phyloP scores from a whole-genome alignment of 2,888 invertebrate species.

The Drosophila meridiana region DNA sequence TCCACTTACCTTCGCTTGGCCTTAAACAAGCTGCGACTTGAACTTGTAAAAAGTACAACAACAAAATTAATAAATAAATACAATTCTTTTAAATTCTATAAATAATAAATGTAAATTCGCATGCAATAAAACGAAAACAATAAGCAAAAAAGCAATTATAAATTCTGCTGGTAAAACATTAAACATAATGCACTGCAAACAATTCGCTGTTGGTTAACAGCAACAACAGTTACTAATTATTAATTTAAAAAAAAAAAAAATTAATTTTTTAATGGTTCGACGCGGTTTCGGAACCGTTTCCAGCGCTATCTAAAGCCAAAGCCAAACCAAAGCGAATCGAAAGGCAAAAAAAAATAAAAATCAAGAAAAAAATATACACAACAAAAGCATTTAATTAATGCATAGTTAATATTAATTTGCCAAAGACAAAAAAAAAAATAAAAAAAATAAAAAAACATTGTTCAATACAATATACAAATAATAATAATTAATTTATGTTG shows the following conservation, averaged over 20 bases:
- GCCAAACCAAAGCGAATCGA: constrained; percentile 26
- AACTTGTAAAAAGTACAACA: constrained; percentile 35
- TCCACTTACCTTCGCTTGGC: constrained; percentile 18
- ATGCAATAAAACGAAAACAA: constrained; percentile 37
- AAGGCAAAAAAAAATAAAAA: constrained; percentile 23
- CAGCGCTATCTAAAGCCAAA: constrained; percentile 22
- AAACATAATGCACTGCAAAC: constrained; percentile 36
- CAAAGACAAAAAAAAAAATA: constrained; percentile 30
- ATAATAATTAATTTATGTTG: constrained; percentile 76
- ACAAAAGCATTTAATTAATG: constrained; percentile 58
- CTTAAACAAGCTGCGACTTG: constrained; percentile 32
- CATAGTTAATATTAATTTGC: constrained; percentile 59
- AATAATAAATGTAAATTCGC: constrained; percentile 37
- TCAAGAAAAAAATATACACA: constrained; percentile 19
- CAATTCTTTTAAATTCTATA: constrained; percentile 17
- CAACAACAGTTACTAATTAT: constrained; percentile 20
- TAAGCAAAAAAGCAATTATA: constrained; percentile 39
- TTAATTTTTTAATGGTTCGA: constrained; percentile 18
- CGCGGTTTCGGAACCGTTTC: constrained; percentile 12
- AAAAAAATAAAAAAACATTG: constrained; percentile 8
- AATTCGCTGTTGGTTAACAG: constrained; percentile 2
- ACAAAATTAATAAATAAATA: neutral
- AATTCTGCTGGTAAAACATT: constrained; percentile 33
- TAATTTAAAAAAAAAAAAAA: constrained; percentile 11
- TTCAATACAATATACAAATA: constrained; percentile 50